Evolutionary conservation across 2,888 invertebrate genomes (phyloP).

Genomic region (Hydraecia micacea): DNA sequence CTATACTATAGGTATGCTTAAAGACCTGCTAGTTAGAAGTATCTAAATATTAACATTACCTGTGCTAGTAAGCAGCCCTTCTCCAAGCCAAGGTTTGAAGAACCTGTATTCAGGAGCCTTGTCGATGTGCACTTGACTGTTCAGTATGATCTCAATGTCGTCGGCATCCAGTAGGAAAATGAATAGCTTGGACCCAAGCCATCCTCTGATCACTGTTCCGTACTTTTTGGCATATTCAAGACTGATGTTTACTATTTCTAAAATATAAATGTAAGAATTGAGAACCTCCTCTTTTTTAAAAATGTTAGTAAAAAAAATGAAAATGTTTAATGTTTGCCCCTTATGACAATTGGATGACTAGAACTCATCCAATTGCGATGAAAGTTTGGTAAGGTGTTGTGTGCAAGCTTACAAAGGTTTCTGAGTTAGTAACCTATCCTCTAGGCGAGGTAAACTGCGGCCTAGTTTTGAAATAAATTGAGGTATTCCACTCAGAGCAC

Average conservation of each 20-base stretch:
- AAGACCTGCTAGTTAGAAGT: neutral
- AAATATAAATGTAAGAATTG: neutral
- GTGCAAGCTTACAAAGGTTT: neutral
- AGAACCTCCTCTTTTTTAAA: neutral
- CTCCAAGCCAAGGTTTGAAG: constrained; percentile 95
- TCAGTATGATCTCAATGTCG: constrained; percentile 93
- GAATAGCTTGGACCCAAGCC: constrained; percentile 91
- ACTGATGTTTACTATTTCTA: constrained; percentile 40
- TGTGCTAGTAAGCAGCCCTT: constrained; percentile 93
- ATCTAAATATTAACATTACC: constrained; percentile 30
- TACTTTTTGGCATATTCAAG: constrained; percentile 42
- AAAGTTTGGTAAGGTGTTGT: neutral
- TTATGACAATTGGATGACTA: neutral
- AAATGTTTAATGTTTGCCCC: neutral
- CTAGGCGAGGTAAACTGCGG: neutral
- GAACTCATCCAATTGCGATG: neutral
- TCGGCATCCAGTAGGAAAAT: constrained; percentile 92
- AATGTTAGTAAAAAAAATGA: neutral
- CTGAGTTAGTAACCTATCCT: neutral
- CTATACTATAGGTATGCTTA: neutral
- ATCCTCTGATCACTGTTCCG: constrained; percentile 57
- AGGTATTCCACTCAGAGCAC: no score
- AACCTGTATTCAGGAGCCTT: constrained; percentile 94
- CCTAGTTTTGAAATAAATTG: neutral
- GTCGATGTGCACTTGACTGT: constrained; percentile 93